A percentile compares a stretch with the other conserved stretches of the same genome.
Evolutionary conservation across 2,113 vertebrate genomes (phyloP).

Genomic region (Podarcis cretensis): DNA sequence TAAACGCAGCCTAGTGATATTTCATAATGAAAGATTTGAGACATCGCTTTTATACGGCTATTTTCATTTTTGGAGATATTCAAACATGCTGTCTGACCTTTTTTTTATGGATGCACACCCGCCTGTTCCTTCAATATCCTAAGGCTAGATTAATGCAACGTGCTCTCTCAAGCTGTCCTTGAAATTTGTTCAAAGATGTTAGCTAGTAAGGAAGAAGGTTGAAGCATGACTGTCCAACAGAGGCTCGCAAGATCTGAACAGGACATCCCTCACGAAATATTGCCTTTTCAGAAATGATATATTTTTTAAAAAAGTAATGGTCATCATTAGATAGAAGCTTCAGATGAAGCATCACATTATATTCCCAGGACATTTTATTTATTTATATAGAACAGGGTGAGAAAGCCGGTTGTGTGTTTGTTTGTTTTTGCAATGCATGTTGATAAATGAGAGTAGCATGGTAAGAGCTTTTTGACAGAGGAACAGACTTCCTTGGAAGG

Average conservation of each 20-base stretch:
- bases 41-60: conserved; percentile 28
- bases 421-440: too few species aligned
- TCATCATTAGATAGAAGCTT: background rate
- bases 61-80: conserved; percentile 60
- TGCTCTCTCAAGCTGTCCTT: conserved; percentile 47
- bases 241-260: conserved; percentile 32
- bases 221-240: background rate
- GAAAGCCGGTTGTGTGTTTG: too few species aligned
- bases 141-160: conserved; percentile 34
- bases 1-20: background rate
- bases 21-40: conserved; percentile 36
- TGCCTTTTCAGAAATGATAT: background rate
- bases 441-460: too few species aligned
- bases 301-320: background rate
- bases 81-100: conserved; percentile 22
- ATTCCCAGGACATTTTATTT: too few species aligned
- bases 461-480: too few species aligned
- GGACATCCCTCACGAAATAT: conserved; percentile 23
- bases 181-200: conserved; percentile 53
- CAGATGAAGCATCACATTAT: too few species aligned
- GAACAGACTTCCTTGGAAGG: too few species aligned
- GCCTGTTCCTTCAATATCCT: background rate
- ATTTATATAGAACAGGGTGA: too few species aligned
- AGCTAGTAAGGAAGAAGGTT: conserved; percentile 28
- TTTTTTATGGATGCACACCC: conserved; percentile 34